phyloP scores from a whole-genome alignment of 2,113 vertebrate species.

The Halcyon senegalensis region DNA sequence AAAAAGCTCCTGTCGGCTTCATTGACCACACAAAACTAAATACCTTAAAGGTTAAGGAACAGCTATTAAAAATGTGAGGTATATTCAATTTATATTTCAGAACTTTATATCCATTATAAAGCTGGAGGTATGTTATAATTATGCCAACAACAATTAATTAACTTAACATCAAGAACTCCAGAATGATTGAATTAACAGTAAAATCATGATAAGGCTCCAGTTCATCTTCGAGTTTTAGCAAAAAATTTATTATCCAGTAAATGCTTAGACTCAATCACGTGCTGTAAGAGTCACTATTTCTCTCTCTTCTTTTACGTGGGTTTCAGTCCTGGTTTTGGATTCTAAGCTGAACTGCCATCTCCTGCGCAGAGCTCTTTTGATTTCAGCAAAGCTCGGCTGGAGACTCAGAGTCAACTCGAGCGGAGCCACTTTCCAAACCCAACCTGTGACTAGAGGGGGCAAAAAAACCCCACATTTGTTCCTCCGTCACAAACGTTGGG shows the following conservation, averaged over 20 bases:
- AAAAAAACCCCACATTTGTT: not conserved
- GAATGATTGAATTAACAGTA: slow-evolving; percentile 65
- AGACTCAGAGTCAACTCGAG: not conserved
- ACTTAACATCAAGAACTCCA: slow-evolving; percentile 30
- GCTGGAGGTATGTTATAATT: slow-evolving; percentile 20
- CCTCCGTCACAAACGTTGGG: not conserved
- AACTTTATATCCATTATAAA: slow-evolving; percentile 60
- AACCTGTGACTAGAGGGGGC: not conserved
- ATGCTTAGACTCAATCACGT: not conserved
- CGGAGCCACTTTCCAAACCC: not conserved
- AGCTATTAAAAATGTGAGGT: slow-evolving; percentile 44
- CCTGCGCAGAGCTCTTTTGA: not conserved
- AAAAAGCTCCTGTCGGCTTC: not conserved
- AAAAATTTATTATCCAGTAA: slow-evolving; percentile 51
- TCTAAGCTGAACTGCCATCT: not conserved
- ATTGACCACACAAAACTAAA: not conserved
- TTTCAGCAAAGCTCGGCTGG: not conserved
- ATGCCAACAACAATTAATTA: slow-evolving; percentile 62
- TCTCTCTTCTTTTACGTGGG: not conserved
- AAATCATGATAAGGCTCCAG: slow-evolving; percentile 25
- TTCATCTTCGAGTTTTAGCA: not conserved
- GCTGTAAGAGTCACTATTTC: not conserved
- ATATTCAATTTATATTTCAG: slow-evolving; percentile 62
- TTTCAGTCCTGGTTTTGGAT: not conserved
- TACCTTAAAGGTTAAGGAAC: slow-evolving; percentile 31